Evolutionary conservation across 2,888 invertebrate genomes (phyloP).

Genomic region (Scaptomyza polygonia): DNA sequence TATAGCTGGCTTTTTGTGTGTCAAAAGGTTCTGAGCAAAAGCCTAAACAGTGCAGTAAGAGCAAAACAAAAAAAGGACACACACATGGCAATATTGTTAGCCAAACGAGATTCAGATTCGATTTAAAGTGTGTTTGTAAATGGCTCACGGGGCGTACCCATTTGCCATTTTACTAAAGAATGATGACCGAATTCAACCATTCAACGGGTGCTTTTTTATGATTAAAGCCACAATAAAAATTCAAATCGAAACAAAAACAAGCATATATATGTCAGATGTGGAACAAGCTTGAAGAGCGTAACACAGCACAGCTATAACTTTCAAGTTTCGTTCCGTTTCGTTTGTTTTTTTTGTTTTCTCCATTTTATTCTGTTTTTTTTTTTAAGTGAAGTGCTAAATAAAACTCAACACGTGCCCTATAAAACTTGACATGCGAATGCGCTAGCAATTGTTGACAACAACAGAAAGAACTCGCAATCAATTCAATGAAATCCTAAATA

Average conservation of each 20-base stretch:
- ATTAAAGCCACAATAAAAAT: slow-evolving; percentile 39
- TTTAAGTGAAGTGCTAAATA: slow-evolving; percentile 34
- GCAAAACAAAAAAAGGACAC: neutral
- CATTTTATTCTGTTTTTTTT: neutral
- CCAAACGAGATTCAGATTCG: slow-evolving; percentile 39
- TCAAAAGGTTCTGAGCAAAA: slow-evolving; percentile 61
- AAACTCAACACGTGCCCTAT: slow-evolving; percentile 55
- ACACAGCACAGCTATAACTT: slow-evolving; percentile 43
- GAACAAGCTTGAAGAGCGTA: slow-evolving; percentile 36
- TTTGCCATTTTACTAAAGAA: slow-evolving; percentile 26
- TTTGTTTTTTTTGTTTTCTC: neutral
- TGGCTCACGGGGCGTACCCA: slow-evolving; percentile 18
- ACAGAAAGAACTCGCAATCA: slow-evolving; percentile 41
- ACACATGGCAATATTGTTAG: slow-evolving; percentile 9
- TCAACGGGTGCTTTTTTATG: slow-evolving; percentile 42
- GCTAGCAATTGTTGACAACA: slow-evolving; percentile 25
- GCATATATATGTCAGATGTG: slow-evolving; percentile 32
- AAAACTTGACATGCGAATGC: slow-evolving; percentile 38
- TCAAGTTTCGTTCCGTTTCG: neutral
- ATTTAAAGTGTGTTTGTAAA: slow-evolving; percentile 55
- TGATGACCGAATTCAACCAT: slow-evolving; percentile 19
- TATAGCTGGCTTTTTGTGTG: slow-evolving; percentile 62
- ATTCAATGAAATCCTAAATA: slow-evolving; percentile 41
- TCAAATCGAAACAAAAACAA: slow-evolving; percentile 36
- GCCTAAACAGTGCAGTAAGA: slow-evolving; percentile 49